These are phyloP conservation scores for Eupithecia dodoneata DNA, from an alignment of 2,888 invertebrate genomes.

Conservation along the genomic window DNA sequence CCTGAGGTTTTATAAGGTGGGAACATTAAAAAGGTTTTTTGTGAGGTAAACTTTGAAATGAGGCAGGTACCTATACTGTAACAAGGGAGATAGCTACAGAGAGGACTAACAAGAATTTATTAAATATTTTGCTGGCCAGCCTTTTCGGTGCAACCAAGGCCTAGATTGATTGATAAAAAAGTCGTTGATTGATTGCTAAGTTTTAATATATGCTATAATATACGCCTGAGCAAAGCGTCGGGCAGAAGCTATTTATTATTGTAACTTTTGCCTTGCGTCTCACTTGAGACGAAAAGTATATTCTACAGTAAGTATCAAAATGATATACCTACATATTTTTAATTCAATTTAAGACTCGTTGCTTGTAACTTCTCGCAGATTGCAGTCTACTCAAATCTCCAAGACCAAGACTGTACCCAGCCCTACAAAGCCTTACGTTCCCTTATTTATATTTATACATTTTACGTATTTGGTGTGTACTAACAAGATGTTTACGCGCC, in stretches of 20 bases:
- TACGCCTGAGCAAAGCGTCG: neutral
- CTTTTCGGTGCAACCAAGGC: no score
- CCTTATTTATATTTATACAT: conserved; percentile 79
- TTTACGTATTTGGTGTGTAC: conserved; percentile 75
- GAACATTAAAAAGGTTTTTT: neutral
- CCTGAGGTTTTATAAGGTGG: neutral
- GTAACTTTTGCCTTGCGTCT: neutral
- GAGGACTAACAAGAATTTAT: no score
- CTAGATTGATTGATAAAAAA: no score
- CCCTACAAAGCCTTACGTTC: conserved; percentile 48
- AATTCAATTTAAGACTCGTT: neutral
- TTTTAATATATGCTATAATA: no score
- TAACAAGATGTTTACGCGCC: conserved; percentile 78
- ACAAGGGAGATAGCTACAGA: neutral
- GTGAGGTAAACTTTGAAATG: neutral
- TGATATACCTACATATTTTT: neutral
- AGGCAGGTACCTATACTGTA: neutral
- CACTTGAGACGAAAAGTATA: neutral
- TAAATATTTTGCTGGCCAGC: no score
- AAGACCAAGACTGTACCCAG: conserved; percentile 29
- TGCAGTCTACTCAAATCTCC: neutral
- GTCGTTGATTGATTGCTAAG: no score
- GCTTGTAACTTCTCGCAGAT: neutral
- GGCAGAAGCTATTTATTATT: neutral
- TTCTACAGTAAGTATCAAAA: neutral